A percentile compares a stretch with the other conserved stretches of the same genome.
Conservation (phyloP, 1,140 invertebrate genomes). For the Cydia strobilella region DNA sequence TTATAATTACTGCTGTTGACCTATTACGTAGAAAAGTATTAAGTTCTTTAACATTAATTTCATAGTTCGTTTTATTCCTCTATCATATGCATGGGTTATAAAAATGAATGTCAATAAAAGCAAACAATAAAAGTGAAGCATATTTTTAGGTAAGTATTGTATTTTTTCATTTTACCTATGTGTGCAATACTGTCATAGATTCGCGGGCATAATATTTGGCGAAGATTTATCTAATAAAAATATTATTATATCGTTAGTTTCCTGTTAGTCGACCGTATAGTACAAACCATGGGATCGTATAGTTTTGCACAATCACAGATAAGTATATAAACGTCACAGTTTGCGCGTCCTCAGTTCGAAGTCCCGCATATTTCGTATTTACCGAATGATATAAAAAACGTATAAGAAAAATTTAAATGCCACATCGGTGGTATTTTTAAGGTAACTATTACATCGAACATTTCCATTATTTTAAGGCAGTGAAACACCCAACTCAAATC, state of each 20-base stretch:
- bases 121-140: neutral
- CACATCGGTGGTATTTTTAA: constrained; percentile 71
- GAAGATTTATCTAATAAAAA: neutral
- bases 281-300: constrained; percentile 28
- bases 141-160: neutral
- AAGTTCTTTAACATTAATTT: constrained; percentile 30
- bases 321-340: constrained; percentile 23
- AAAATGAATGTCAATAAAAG: constrained; percentile 16
- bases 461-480: constrained; percentile 77
- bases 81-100: neutral
- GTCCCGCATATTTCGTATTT: constrained; percentile 39
- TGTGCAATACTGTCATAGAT: constrained; percentile 25
- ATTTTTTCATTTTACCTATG: constrained; percentile 7
- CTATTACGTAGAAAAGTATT: constrained; percentile 37
- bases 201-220: constrained; percentile 18
- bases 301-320: constrained; percentile 31
- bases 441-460: constrained; percentile 72
- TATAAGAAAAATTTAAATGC: constrained; percentile 69
- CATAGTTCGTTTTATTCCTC: neutral
- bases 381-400: constrained; percentile 57
- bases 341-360: constrained; percentile 19
- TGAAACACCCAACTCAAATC: constrained; percentile 79
- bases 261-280: neutral
- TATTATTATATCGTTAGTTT: constrained; percentile 9
- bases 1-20: constrained; percentile 38